Percentiles rank a stretch among this genome's conserved stretches.
Evolutionary conservation across 1,140 invertebrate genomes (phyloP).

Genomic region (Pemphigus obesinymphae): DNA sequence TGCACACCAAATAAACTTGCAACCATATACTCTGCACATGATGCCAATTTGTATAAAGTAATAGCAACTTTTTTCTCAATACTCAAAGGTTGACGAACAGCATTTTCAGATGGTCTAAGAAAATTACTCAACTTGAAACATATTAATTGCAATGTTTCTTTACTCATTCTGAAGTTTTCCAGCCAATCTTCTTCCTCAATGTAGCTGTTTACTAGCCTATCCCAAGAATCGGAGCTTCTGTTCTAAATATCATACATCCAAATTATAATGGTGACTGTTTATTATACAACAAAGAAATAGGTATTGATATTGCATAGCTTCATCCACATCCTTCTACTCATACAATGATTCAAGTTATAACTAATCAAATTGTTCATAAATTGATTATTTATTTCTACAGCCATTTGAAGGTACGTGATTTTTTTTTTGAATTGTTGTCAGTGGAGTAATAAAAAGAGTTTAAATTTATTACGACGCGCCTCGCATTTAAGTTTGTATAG

Average conservation of each 20-base stretch:
- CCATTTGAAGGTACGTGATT: too few species aligned
- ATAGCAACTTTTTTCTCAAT: background rate
- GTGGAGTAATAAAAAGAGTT: background rate
- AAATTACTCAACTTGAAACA: background rate
- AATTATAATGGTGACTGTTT: background rate
- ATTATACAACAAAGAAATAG: too few species aligned
- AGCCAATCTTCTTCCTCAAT: background rate
- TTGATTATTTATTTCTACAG: too few species aligned
- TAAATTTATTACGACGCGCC: background rate
- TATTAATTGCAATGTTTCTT: background rate
- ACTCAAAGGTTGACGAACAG: background rate
- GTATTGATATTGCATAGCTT: too few species aligned
- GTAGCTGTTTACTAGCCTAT: background rate
- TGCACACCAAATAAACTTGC: background rate
- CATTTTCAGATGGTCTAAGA: background rate
- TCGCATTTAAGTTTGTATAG: background rate
- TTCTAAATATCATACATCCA: background rate
- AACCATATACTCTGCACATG: background rate
- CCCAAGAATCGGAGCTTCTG: background rate
- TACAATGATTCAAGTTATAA: too few species aligned
- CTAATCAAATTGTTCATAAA: too few species aligned
- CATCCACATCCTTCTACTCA: too few species aligned
- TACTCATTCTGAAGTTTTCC: background rate
- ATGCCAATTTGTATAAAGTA: background rate
- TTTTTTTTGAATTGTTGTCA: background rate